These are phyloP conservation scores for Magallana nippona DNA, from an alignment of 2,888 invertebrate species.

Conservation along the genomic window DNA sequence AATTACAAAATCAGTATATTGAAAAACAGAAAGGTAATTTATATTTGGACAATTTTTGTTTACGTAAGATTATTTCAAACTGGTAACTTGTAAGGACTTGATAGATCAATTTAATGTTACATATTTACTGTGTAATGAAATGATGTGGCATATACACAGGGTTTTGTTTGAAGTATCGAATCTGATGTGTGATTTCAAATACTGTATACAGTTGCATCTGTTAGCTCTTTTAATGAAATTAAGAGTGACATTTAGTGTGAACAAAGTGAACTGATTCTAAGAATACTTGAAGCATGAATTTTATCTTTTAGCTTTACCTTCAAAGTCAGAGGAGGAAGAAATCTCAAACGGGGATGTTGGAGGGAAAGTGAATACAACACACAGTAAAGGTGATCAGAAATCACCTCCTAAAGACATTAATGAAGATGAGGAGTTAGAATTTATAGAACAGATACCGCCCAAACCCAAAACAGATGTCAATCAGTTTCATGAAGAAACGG, in stretches of 20 bases:
- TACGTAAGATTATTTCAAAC: not conserved
- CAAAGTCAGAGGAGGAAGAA: conserved; percentile 79
- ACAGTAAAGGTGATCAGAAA: conserved; percentile 59
- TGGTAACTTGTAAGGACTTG: not conserved
- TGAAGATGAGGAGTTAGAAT: conserved; percentile 74
- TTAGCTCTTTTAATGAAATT: too few relatives aligned
- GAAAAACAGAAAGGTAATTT: conserved; percentile 76
- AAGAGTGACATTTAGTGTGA: too few relatives aligned
- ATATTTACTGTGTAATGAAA: too few relatives aligned
- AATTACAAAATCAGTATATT: conserved; percentile 80
- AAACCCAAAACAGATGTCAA: conserved; percentile 72
- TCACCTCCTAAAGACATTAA: conserved; percentile 65
- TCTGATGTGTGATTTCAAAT: too few relatives aligned
- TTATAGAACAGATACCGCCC: conserved; percentile 75
- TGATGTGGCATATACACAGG: too few relatives aligned
- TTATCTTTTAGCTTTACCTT: conserved; percentile 74
- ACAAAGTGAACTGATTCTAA: too few relatives aligned
- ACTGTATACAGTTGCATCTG: too few relatives aligned
- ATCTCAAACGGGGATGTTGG: conserved; percentile 78
- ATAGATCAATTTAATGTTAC: too few relatives aligned
- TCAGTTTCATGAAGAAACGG: conserved; percentile 71
- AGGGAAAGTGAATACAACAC: conserved; percentile 57
- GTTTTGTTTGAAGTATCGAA: too few relatives aligned
- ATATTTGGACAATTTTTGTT: not conserved
- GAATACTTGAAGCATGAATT: too few relatives aligned